Conservation (phyloP, 2,113 vertebrate genomes). For the Piprites chloris region DNA sequence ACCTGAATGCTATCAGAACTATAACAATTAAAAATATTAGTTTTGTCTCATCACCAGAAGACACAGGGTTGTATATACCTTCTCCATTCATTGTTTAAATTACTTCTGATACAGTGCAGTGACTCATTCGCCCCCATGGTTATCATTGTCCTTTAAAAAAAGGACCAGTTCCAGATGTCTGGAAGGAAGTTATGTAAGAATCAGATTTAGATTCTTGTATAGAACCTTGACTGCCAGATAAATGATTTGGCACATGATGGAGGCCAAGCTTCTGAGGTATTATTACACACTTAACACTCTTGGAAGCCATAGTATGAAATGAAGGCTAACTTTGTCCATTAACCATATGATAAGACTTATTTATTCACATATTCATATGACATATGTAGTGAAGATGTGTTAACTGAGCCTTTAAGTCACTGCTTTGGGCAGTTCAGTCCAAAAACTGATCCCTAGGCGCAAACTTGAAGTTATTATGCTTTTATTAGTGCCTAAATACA, state of each 20-base stretch:
- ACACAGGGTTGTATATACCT: neutral
- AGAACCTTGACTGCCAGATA: accelerated
- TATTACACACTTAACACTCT: neutral
- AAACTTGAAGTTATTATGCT: neutral
- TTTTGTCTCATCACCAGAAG: neutral
- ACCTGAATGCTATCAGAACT: neutral
- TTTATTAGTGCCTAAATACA: neutral
- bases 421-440: neutral
- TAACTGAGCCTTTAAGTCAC: neutral
- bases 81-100: neutral
- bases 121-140: neutral
- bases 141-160: neutral
- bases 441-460: neutral
- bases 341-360: neutral
- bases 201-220: neutral
- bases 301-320: neutral
- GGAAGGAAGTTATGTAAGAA: neutral
- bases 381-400: neutral
- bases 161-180: neutral
- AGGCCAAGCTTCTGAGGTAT: neutral
- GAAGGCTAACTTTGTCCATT: neutral
- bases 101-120: neutral
- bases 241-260: neutral
- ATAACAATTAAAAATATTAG: neutral
- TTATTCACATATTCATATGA: neutral